Evolutionary conservation across 2,888 invertebrate genomes (phyloP).

Genomic region (Pandemis heparana): DNA sequence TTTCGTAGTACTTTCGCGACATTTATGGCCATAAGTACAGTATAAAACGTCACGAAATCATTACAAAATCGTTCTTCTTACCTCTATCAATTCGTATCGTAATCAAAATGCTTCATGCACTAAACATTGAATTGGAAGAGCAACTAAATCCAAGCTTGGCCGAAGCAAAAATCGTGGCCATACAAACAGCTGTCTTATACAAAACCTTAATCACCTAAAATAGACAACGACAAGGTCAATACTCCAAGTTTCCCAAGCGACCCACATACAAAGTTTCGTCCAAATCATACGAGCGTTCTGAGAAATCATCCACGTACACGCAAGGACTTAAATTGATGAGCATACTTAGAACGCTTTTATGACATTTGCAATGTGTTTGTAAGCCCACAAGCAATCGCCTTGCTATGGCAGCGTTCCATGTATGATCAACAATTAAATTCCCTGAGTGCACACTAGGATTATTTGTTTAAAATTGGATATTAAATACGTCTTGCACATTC

Average conservation of each 20-base stretch:
- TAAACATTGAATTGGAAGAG: constrained; percentile 61
- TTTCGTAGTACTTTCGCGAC: too few relatives aligned
- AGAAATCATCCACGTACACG: too few relatives aligned
- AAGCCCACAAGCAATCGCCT: too few relatives aligned
- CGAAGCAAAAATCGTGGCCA: constrained; percentile 78
- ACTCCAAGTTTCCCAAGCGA: constrained; percentile 11
- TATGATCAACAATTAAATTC: too few relatives aligned
- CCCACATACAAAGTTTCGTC: background rate
- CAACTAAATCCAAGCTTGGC: constrained; percentile 80
- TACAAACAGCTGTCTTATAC: constrained; percentile 66
- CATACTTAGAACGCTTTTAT: too few relatives aligned
- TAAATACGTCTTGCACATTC: too few relatives aligned
- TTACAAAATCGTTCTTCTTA: background rate
- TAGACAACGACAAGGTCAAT: constrained; percentile 8
- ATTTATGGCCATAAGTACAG: background rate
- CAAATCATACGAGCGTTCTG: too few relatives aligned
- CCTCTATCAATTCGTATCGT: background rate
- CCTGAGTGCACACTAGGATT: too few relatives aligned
- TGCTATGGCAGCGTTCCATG: too few relatives aligned
- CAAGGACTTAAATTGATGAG: too few relatives aligned
- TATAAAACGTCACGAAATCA: background rate
- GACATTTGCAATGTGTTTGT: too few relatives aligned
- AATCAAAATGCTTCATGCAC: constrained; percentile 66
- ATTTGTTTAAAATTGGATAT: too few relatives aligned
- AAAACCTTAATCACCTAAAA: constrained; percentile 39